Percentiles rank a stretch among this genome's conserved stretches.
phyloP scores from a whole-genome alignment of 2,797 vertebrate species.

The Sphenopsis melanotis region DNA sequence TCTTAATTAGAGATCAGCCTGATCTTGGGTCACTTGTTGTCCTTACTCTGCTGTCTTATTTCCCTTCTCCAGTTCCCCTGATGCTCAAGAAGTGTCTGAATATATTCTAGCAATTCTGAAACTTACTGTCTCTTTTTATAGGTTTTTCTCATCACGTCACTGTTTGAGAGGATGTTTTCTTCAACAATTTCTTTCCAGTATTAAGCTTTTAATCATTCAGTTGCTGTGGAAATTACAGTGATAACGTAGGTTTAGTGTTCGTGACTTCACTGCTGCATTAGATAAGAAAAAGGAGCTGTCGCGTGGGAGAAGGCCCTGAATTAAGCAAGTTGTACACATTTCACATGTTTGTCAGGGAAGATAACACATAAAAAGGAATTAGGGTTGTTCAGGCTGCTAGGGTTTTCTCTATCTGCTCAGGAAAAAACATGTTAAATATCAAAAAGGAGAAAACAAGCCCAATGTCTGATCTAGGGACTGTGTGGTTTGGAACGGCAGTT shows the following conservation, averaged over 20 bases:
- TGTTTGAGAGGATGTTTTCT: not conserved
- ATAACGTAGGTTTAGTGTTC: not conserved
- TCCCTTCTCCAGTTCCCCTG: not conserved
- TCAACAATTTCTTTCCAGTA: not conserved
- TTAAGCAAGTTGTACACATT: conserved; percentile 15
- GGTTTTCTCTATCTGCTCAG: not conserved
- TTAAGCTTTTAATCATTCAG: not conserved
- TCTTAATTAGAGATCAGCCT: not conserved
- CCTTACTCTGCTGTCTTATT: not conserved
- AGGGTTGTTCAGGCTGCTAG: not conserved
- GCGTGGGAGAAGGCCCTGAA: not conserved
- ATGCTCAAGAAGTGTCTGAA: not conserved
- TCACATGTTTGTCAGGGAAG: not conserved
- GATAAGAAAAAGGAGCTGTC: conserved; percentile 9
- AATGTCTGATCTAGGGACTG: not conserved
- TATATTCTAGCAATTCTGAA: not conserved
- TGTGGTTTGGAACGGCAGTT: not conserved
- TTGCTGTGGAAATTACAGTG: conserved; percentile 27
- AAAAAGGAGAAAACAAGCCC: not conserved
- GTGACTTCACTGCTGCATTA: not conserved
- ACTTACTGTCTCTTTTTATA: not conserved
- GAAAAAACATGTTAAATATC: not conserved
- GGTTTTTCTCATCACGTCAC: not conserved
- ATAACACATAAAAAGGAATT: not conserved
- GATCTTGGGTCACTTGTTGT: not conserved